phyloP scores from a whole-genome alignment of 2,113 vertebrate genomes.

The Grus americana region DNA sequence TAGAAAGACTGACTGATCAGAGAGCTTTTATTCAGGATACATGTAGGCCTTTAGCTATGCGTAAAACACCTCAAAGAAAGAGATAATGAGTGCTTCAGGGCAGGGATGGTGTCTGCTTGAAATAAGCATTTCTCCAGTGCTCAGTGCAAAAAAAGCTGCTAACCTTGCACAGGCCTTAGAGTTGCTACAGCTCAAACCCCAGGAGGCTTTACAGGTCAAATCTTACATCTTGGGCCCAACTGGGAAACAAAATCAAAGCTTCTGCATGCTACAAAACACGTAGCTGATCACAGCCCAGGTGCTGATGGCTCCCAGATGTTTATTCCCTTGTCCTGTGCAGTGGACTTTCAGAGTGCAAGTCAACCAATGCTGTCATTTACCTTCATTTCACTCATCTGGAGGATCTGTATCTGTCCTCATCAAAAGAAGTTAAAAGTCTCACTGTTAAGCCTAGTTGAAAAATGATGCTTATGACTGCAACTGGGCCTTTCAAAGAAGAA shows the following conservation, averaged over 20 bases:
- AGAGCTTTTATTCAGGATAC: neutral
- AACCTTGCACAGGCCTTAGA: neutral
- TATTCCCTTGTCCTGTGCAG: neutral
- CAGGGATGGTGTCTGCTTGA: neutral
- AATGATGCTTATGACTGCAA: neutral
- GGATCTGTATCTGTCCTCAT: neutral
- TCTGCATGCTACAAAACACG: rapidly evolving
- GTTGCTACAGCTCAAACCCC: neutral
- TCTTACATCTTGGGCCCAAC: neutral
- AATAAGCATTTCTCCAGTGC: neutral
- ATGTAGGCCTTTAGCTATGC: neutral
- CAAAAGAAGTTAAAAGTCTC: neutral
- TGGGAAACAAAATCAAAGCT: neutral
- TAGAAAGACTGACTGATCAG: neutral
- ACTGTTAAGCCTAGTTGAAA: neutral
- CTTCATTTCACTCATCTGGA: neutral
- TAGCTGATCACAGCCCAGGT: neutral
- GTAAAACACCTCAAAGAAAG: neutral
- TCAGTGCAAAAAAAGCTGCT: neutral
- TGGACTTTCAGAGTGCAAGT: neutral
- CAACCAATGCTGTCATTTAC: neutral
- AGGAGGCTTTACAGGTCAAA: neutral
- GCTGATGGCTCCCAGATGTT: neutral
- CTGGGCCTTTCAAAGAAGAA: neutral
- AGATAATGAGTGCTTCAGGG: neutral